Conservation (phyloP, 1,140 invertebrate species). For the Aplysia californica region DNA sequence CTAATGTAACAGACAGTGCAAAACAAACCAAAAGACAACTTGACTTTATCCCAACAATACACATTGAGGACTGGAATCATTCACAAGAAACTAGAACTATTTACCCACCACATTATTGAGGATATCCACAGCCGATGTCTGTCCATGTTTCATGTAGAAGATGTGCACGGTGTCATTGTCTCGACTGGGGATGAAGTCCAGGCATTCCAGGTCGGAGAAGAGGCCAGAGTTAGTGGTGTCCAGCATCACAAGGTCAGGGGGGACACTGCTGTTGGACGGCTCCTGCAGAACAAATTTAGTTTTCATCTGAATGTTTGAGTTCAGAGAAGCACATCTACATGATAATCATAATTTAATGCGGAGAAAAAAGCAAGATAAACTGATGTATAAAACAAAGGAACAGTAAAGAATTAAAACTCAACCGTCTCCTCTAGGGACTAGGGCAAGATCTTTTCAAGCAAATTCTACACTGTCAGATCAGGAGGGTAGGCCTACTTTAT, state of each 20-base stretch:
- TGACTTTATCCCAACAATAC: neutral
- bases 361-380: neutral
- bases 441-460: no score
- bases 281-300: no score
- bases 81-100: neutral
- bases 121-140: slow-evolving; percentile 82
- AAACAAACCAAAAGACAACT: no score
- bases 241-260: slow-evolving; percentile 80
- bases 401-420: no score
- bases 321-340: neutral
- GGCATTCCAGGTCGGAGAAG: slow-evolving; percentile 76
- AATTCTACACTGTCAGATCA: no score
- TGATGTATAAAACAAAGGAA: neutral
- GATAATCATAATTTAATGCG: neutral
- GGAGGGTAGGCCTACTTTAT: no score
- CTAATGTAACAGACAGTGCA: no score
- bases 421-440: neutral
- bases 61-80: neutral
- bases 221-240: slow-evolving; percentile 81
- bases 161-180: slow-evolving; percentile 94
- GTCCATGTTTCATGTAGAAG: slow-evolving; percentile 92
- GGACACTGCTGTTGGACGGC: slow-evolving; percentile 61
- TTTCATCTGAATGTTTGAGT: no score
- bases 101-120: slow-evolving; percentile 82
- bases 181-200: slow-evolving; percentile 85